Evolutionary conservation across 1,140 invertebrate species (phyloP).

Genomic region (Vanessa tameamea): DNA sequence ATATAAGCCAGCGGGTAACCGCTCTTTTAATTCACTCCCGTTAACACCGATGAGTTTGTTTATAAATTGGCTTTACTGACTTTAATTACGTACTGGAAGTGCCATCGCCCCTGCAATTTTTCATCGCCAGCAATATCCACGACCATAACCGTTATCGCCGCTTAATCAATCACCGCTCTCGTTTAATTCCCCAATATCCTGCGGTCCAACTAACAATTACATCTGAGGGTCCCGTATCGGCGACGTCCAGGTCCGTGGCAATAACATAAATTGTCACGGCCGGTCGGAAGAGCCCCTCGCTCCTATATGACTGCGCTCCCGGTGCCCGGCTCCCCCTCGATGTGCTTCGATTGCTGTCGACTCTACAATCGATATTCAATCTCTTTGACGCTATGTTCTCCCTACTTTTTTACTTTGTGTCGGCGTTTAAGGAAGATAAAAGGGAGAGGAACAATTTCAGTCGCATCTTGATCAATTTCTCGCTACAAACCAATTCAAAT

Average conservation of each 20-base stretch:
- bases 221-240: slow-evolving; percentile 71
- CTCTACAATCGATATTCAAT: slow-evolving; percentile 80
- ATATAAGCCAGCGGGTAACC: slow-evolving; percentile 40
- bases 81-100: slow-evolving; percentile 46
- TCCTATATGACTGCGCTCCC: slow-evolving; percentile 32
- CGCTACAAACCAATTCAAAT: not conserved
- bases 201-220: slow-evolving; percentile 76
- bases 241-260: slow-evolving; percentile 63
- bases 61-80: slow-evolving; percentile 35
- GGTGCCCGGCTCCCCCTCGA: slow-evolving; percentile 29
- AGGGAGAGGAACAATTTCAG: slow-evolving; percentile 47
- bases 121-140: slow-evolving; percentile 55
- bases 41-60: slow-evolving; percentile 47
- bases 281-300: slow-evolving; percentile 57
- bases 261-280: slow-evolving; percentile 77
- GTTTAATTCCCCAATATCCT: slow-evolving; percentile 78
- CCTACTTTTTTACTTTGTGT: slow-evolving; percentile 72
- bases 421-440: slow-evolving; percentile 69
- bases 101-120: slow-evolving; percentile 49
- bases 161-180: slow-evolving; percentile 74
- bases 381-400: slow-evolving; percentile 76
- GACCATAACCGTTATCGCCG: slow-evolving; percentile 71
- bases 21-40: slow-evolving; percentile 51
- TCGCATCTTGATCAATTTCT: slow-evolving; percentile 41
- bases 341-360: slow-evolving; percentile 68